These are phyloP conservation scores for Drosophila ezoana DNA, from an alignment of 2,888 invertebrate species.

Conservation along the genomic window DNA sequence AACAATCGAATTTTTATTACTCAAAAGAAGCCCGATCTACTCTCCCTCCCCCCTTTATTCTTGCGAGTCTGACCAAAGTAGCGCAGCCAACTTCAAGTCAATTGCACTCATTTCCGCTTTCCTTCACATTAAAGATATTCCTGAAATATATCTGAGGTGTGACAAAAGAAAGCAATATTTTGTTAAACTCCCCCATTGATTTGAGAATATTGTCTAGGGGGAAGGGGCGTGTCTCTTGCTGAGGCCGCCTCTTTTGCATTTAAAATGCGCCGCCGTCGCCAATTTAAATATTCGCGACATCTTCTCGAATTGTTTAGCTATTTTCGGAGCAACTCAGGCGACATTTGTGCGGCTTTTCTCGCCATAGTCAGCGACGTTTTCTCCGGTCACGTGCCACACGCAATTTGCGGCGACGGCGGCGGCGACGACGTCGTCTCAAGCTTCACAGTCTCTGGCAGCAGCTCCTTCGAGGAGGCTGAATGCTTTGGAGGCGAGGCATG, in stretches of 20 bases:
- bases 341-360: slow-evolving; percentile 43
- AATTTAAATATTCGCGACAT: slow-evolving; percentile 69
- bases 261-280: slow-evolving; percentile 62
- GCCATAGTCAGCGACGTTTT: slow-evolving; percentile 36
- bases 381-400: slow-evolving; percentile 74
- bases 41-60: too few species aligned
- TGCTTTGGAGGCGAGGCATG: slow-evolving; percentile 12
- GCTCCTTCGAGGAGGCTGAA: slow-evolving; percentile 17
- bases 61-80: too few species aligned
- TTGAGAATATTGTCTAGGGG: slow-evolving; percentile 17
- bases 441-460: slow-evolving; percentile 7
- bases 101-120: neutral
- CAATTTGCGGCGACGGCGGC: slow-evolving; percentile 65
- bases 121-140: neutral
- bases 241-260: slow-evolving; percentile 62
- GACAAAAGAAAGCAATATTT: neutral
- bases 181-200: slow-evolving; percentile 1
- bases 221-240: slow-evolving; percentile 41
- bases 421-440: neutral
- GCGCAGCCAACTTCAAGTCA: neutral
- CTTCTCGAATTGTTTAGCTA: slow-evolving; percentile 79
- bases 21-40: neutral
- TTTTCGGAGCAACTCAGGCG: slow-evolving; percentile 53
- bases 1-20: neutral
- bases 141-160: neutral